A percentile compares a stretch with the other conserved stretches of the same genome.
phyloP scores from a whole-genome alignment of 2,888 invertebrate genomes.

The Hypomecis atomaria region DNA sequence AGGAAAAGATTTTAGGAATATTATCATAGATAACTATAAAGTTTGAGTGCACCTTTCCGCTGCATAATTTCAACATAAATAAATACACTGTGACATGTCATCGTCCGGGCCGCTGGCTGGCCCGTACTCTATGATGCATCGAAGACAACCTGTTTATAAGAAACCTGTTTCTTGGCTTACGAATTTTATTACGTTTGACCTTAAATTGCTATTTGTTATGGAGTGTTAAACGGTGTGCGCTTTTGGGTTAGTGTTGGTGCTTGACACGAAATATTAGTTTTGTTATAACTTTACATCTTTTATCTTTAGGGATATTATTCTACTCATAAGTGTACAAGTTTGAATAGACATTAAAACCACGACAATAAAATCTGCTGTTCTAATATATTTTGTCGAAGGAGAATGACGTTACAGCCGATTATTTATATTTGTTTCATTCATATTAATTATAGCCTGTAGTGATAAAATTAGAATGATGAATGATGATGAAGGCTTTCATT shows the following conservation, averaged over 20 bases:
- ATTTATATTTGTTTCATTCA: too few species aligned
- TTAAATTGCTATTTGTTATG: conserved; percentile 27
- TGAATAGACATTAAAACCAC: too few species aligned
- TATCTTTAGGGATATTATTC: too few species aligned
- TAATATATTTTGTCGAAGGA: too few species aligned
- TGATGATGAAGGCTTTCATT: too few species aligned
- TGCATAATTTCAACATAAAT: background rate
- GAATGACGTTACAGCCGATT: too few species aligned
- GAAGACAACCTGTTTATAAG: conserved; percentile 28
- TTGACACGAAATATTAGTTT: background rate
- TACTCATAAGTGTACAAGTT: too few species aligned
- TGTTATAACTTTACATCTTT: background rate
- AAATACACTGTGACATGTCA: conserved; percentile 68
- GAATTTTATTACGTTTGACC: conserved; percentile 28
- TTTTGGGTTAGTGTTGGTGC: conserved; percentile 10
- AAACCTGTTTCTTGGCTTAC: conserved; percentile 62
- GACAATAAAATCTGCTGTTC: too few species aligned
- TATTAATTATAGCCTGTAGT: too few species aligned
- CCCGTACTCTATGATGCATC: conserved; percentile 58
- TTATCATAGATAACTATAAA: background rate
- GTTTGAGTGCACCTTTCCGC: background rate
- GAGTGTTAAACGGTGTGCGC: conserved; percentile 20
- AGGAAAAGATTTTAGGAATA: too few species aligned
- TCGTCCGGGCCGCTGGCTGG: conserved; percentile 65
- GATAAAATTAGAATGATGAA: too few species aligned